Conservation (phyloP, 2,797 vertebrate species). For the Manis crassicaudata region DNA sequence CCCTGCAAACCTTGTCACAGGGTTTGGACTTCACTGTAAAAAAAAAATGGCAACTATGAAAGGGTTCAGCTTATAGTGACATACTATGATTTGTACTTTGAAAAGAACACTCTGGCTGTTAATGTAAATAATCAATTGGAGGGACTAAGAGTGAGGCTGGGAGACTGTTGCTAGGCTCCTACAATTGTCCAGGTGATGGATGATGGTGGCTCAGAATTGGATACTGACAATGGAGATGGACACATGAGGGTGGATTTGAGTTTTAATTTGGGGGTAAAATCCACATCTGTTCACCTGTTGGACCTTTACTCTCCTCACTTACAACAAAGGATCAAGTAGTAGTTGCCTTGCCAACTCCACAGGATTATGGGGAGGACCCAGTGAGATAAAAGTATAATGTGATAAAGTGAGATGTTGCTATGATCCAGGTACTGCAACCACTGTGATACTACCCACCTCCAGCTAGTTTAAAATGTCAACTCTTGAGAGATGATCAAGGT, state of each 20-base stretch:
- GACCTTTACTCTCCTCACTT: neutral
- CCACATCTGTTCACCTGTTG: neutral
- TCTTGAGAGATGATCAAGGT: neutral
- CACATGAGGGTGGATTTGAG: neutral
- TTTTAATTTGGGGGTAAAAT: neutral
- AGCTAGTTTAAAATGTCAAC: neutral
- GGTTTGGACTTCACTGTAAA: neutral
- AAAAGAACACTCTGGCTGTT: neutral
- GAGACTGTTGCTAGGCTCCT: neutral
- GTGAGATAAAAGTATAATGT: neutral
- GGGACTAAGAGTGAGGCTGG: neutral
- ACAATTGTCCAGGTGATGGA: neutral
- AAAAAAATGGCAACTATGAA: neutral
- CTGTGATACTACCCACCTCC: neutral
- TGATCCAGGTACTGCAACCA: neutral
- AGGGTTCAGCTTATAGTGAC: neutral
- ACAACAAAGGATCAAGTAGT: neutral
- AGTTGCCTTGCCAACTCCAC: neutral
- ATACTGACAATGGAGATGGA: neutral
- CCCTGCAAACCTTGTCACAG: neutral
- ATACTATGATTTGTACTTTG: neutral
- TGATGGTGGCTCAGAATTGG: accelerated
- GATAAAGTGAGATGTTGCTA: neutral
- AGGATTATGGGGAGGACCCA: neutral
- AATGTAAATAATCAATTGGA: neutral